Conservation (phyloP, 2,888 invertebrate genomes). For the Nomada goodeniana region DNA sequence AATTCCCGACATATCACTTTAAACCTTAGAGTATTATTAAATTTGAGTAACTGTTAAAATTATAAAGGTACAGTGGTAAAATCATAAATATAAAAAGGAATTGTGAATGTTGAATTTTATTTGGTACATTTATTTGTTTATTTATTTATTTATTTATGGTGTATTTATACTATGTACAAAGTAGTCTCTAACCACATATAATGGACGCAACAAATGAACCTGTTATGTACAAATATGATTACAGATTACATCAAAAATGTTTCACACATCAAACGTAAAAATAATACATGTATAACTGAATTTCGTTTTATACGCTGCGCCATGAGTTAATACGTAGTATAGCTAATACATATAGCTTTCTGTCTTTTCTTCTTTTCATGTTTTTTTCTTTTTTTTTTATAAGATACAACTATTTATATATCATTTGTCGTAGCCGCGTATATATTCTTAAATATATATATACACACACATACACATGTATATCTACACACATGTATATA, state of each 20-base stretch:
- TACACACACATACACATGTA: too few species aligned
- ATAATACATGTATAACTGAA: slow-evolving; percentile 45
- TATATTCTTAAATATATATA: slow-evolving; percentile 40
- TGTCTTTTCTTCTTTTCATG: slow-evolving; percentile 31
- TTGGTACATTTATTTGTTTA: slow-evolving; percentile 77
- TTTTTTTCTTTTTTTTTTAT: slow-evolving; percentile 17
- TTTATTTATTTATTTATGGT: slow-evolving; percentile 71
- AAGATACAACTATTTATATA: slow-evolving; percentile 34
- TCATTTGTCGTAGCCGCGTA: slow-evolving; percentile 56
- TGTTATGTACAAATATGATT: slow-evolving; percentile 81
- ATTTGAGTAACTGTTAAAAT: not conserved
- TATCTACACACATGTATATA: slow-evolving; percentile 29
- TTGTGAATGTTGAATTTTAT: slow-evolving; percentile 1
- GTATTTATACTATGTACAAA: slow-evolving; percentile 82
- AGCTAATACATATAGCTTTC: slow-evolving; percentile 43
- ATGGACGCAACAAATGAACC: slow-evolving; percentile 79
- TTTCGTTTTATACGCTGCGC: slow-evolving; percentile 48
- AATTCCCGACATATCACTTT: not conserved
- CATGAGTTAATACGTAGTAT: slow-evolving; percentile 47
- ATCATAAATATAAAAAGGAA: slow-evolving; percentile 4
- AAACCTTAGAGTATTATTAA: not conserved
- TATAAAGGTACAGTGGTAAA: not conserved
- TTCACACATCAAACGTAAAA: slow-evolving; percentile 69
- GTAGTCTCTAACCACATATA: slow-evolving; percentile 76
- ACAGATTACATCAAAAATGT: slow-evolving; percentile 78